phyloP scores from a whole-genome alignment of 1,140 invertebrate genomes.

The Lepidurus arcticus region DNA sequence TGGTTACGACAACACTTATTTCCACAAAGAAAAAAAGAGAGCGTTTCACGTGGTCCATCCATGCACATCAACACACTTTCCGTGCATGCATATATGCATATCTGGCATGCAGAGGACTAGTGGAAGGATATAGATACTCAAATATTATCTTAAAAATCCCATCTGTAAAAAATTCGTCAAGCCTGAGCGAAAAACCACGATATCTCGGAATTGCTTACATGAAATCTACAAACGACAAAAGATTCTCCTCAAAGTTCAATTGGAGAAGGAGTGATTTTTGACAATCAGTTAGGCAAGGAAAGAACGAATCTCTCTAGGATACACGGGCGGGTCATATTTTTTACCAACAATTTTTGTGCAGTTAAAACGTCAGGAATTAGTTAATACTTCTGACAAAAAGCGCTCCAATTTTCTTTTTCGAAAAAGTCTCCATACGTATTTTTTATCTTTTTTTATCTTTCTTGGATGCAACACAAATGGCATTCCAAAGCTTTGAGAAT shows the following conservation, averaged over 20 bases:
- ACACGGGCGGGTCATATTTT: background rate
- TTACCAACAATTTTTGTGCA: no score
- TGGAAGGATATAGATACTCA: background rate
- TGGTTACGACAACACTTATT: background rate
- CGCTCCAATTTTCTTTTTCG: no score
- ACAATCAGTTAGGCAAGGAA: background rate
- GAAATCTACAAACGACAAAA: background rate
- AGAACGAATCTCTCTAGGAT: background rate
- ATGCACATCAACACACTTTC: background rate
- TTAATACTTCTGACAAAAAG: background rate
- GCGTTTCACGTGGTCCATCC: background rate
- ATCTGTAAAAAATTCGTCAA: background rate
- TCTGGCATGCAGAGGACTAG: slow-evolving; percentile 6
- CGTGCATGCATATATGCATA: background rate
- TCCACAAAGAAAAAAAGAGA: background rate
- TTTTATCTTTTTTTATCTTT: no score
- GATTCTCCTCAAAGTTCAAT: background rate
- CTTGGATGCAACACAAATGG: no score
- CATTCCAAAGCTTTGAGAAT: no score
- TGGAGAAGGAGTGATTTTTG: background rate
- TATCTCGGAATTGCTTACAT: background rate
- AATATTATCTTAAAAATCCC: background rate
- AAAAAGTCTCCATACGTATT: no score
- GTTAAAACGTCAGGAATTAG: background rate
- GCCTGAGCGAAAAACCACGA: slow-evolving; percentile 13